These are phyloP conservation scores for Neodiprion fabricii DNA, from an alignment of 1,140 invertebrate genomes.

Conservation along the genomic window DNA sequence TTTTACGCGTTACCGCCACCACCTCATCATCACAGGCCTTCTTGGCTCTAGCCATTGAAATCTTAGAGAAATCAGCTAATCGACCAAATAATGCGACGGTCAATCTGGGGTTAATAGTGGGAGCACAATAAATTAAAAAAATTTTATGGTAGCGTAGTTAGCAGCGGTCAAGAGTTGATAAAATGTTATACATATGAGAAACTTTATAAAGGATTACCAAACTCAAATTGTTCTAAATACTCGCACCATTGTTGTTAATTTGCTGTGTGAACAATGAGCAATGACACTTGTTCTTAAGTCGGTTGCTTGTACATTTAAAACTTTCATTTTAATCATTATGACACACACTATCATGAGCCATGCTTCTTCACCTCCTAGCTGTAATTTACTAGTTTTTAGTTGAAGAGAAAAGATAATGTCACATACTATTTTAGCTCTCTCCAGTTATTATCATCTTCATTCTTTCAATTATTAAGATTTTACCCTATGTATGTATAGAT, in stretches of 20 bases:
- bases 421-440: neutral
- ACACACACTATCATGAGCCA: neutral
- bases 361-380: neutral
- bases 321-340: neutral
- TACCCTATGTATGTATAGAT: neutral
- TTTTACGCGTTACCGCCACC: slow-evolving; percentile 53
- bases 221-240: neutral
- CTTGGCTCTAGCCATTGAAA: slow-evolving; percentile 55
- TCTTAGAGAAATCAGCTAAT: slow-evolving; percentile 9
- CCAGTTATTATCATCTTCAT: neutral
- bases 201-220: neutral
- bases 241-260: neutral
- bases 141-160: neutral
- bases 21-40: slow-evolving; percentile 55
- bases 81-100: neutral
- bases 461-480: neutral
- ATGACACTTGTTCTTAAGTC: neutral
- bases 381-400: slow-evolving; percentile 3
- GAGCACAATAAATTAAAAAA: neutral
- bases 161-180: neutral
- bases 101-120: neutral
- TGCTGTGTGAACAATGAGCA: neutral
- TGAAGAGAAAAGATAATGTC: neutral
- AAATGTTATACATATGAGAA: neutral
- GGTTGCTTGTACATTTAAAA: neutral